Conservation (phyloP, 2,113 vertebrate species). For the rabbit (Oryctolagus cuniculus) region mOryCun1.1 NC_091451.1:29931501-29932000, state of each 20-base stretch:
- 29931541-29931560: not conserved
- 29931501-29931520: not conserved
- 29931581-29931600: not conserved
- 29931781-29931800: not conserved
- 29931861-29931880: not conserved
- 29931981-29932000: rapidly evolving
- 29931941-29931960: rapidly evolving
- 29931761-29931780: not conserved
- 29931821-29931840: not conserved
- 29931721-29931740: not conserved
- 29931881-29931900: not conserved
- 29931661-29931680: not conserved
- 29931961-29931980: not conserved
- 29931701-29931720: rapidly evolving
- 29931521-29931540: not conserved
- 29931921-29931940: not conserved
- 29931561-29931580: not conserved
- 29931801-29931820: not conserved
- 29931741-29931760: not conserved
- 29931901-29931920: not conserved
- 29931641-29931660: rapidly evolving
- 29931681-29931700: not conserved
- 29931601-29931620: not conserved
- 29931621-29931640: not conserved
- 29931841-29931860: not conserved